These are phyloP conservation scores for Porphyrio hochstetteri DNA, from an alignment of 2,113 vertebrate species.

Conservation along the genomic window DNA sequence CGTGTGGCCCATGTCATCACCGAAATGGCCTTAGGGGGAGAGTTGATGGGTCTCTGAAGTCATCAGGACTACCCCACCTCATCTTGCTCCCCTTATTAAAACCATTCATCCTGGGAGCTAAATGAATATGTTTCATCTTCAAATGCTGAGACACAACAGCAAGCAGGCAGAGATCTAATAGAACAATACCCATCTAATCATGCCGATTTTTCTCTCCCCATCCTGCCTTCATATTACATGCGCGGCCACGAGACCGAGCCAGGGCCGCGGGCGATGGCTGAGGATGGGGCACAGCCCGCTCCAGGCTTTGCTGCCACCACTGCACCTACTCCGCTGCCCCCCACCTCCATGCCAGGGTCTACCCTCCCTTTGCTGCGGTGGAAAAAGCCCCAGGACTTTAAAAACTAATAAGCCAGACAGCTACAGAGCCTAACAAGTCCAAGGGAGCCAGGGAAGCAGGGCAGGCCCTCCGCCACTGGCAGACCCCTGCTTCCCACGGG, in stretches of 20 bases:
- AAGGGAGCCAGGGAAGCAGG: not conserved
- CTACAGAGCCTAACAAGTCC: not conserved
- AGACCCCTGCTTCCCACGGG: not conserved
- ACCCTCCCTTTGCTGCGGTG: not conserved
- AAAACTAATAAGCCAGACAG: not conserved
- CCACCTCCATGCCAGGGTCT: not conserved
- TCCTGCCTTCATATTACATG: not conserved
- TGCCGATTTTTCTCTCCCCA: constrained; percentile 43
- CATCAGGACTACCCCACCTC: constrained; percentile 81
- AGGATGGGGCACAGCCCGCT: not conserved
- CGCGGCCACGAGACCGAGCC: not conserved
- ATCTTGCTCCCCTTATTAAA: constrained; percentile 88
- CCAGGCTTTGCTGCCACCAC: not conserved
- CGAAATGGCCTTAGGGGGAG: constrained; percentile 73
- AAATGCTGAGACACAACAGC: constrained; percentile 71
- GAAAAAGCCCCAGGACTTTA: constrained; percentile 14
- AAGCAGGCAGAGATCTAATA: constrained; percentile 64
- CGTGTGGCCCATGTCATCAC: constrained; percentile 67
- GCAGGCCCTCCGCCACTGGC: not conserved
- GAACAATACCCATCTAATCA: constrained; percentile 74
- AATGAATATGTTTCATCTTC: constrained; percentile 86
- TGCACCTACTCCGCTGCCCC: not conserved
- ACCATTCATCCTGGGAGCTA: constrained; percentile 89
- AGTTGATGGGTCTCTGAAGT: constrained; percentile 78
- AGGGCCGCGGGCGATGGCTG: not conserved